Conservation (phyloP, 2,888 invertebrate species). For the Eumerus sabulonum region DNA sequence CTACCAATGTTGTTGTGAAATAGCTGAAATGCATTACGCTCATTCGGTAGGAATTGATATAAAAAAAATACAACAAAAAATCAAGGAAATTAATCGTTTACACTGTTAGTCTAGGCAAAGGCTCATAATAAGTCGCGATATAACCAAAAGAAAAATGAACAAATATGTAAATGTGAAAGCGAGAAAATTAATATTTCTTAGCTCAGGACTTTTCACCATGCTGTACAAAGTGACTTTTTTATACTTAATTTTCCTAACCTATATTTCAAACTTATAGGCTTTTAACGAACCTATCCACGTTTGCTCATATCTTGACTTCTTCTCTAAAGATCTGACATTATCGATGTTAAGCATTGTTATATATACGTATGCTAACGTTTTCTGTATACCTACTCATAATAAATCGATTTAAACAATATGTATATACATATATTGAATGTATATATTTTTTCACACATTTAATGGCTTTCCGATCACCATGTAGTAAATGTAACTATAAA, state of each 20-base stretch:
- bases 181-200: no score
- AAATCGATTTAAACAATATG: no score
- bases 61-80: constrained; percentile 21
- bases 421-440: constrained; percentile 23
- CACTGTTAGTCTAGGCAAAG: constrained; percentile 7
- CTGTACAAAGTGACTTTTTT: constrained; percentile 22
- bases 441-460: constrained; percentile 32
- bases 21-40: constrained; percentile 79
- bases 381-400: no score
- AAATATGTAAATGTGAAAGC: no score
- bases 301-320: constrained; percentile 41
- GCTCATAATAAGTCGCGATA: background rate
- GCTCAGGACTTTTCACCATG: background rate
- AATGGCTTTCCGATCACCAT: constrained; percentile 56
- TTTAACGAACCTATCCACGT: background rate
- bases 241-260: constrained; percentile 11
- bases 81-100: constrained; percentile 16
- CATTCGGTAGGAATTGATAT: constrained; percentile 78
- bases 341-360: constrained; percentile 51
- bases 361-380: constrained; percentile 16
- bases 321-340: constrained; percentile 42
- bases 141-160: no score
- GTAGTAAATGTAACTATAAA: constrained; percentile 39
- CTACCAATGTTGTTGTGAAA: constrained; percentile 80
- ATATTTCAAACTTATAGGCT: constrained; percentile 38